Base-by-base conservation (phyloP, 2,113 vertebrate species). In the Bubo scandiacus region DNA sequence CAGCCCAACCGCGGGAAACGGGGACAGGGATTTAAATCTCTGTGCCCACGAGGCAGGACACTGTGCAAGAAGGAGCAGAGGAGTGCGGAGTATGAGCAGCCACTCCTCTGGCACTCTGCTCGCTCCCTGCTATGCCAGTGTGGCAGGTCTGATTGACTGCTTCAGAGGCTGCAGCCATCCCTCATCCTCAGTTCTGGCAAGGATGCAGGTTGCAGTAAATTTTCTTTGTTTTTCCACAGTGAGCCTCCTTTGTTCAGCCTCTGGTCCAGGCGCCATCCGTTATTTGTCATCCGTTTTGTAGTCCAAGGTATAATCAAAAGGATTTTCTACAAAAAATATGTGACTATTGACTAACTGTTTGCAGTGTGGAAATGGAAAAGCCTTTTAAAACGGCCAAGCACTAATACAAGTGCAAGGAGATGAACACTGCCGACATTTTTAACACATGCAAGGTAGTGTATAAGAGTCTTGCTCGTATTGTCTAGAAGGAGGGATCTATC, bases 1-100 rank as follows among this genome's bases (percentile, higher is more conserved):
- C 47, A 40, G 18, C 77, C 91, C 34, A 34, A 0, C 62, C 2
- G 2, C 4, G 9, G n/a, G 62, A 22, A 42, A 2, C 38, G 23
- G 27, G 5, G 2, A 25, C 47, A 23, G 23, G 22, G 43, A 10
- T 68, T 91, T n/a, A 23, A 51, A 42, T 72, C 68, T 49, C 73
- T 17, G 40, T 21, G 4, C 30, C 27, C 26, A 9, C 12, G n/a
- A 38, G 30, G 43, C 21, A 51, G 66, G 52, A 8, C 27, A 15
- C 4, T 0, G 2, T 2, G 3, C 23, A 68, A 73, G 47, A 61
- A 21, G 49, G n/a, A 61, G 67, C 2, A 0, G n/a, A 34, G 63
- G 36, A 54, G 17, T 2, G 7, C 1, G 5, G 30, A 23, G 14
- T 6, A 6, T 7, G 29, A 49, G 85, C 36, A 18, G 71, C 72